phyloP scores from a whole-genome alignment of 2,888 invertebrate genomes.

The Anoplius nigerrimus region DNA sequence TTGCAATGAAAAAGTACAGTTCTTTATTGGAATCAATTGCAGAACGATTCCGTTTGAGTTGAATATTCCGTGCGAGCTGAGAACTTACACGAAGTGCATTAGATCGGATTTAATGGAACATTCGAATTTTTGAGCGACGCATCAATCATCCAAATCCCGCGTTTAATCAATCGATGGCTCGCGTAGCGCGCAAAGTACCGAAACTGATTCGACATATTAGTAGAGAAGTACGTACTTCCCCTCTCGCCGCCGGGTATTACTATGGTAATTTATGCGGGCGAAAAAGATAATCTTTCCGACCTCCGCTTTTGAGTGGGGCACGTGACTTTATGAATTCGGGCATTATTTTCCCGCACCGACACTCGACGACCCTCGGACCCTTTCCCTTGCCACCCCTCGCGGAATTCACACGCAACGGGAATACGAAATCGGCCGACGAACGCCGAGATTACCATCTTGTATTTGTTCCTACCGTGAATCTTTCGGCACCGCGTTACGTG shows the following conservation, averaged over 20 bases:
- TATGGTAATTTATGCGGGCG: no score
- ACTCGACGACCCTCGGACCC: not conserved
- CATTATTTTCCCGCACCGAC: not conserved
- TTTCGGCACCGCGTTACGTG: slow-evolving; percentile 22
- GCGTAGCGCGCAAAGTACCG: no score
- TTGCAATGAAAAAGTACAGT: no score
- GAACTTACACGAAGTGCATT: not conserved
- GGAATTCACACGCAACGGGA: slow-evolving; percentile 38
- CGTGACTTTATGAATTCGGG: not conserved
- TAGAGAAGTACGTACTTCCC: no score
- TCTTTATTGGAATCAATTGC: no score
- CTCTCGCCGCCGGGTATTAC: no score
- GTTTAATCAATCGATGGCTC: no score
- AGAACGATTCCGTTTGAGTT: no score
- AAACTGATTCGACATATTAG: no score
- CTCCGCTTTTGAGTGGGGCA: not conserved
- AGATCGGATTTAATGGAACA: not conserved
- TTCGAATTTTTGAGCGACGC: not conserved
- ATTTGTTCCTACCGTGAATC: slow-evolving; percentile 33
- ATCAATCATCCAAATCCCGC: not conserved
- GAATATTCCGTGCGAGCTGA: no score
- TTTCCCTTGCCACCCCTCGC: not conserved
- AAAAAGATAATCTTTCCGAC: no score
- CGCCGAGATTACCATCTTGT: slow-evolving; percentile 42
- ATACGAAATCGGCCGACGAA: slow-evolving; percentile 48